Evolutionary conservation across 2,797 vertebrate genomes (phyloP).

Genomic region (Peromyscus melanophrys): DNA sequence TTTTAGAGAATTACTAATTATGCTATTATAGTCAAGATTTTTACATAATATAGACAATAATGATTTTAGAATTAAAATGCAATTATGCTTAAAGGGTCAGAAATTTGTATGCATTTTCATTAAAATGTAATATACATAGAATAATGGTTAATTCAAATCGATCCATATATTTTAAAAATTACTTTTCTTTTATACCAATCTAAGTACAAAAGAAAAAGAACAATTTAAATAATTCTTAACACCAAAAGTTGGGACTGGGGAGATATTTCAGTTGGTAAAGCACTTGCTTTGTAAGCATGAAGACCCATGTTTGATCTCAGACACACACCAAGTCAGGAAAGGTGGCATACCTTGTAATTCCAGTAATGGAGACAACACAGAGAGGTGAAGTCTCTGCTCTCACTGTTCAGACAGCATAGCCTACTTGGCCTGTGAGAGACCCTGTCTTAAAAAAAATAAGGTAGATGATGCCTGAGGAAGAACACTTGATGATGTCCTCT

Average conservation of each 20-base stretch:
- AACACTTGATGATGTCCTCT: neutral
- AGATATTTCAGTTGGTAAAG: neutral
- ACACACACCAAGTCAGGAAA: neutral
- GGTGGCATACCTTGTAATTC: neutral
- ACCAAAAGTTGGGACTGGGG: neutral
- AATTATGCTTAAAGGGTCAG: conserved; percentile 2
- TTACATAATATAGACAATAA: neutral
- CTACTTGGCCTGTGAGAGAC: neutral
- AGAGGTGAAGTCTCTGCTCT: neutral
- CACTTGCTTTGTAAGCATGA: neutral
- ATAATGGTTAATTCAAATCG: neutral
- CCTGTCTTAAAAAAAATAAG: neutral
- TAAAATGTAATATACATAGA: neutral
- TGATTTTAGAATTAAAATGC: conserved; percentile 29
- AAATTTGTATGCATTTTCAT: conserved; percentile 39
- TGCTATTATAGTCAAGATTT: conserved; percentile 11
- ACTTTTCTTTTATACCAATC: conserved; percentile 13
- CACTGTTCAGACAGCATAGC: neutral
- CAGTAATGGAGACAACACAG: neutral
- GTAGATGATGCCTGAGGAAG: neutral
- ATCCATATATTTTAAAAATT: neutral
- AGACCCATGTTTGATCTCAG: neutral
- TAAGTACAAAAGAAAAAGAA: conserved; percentile 4
- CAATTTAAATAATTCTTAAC: neutral
- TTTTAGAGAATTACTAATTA: conserved; percentile 36